Evolutionary conservation across 2,797 vertebrate genomes (phyloP).

Genomic region (Pipistrellus nathusii): DNA sequence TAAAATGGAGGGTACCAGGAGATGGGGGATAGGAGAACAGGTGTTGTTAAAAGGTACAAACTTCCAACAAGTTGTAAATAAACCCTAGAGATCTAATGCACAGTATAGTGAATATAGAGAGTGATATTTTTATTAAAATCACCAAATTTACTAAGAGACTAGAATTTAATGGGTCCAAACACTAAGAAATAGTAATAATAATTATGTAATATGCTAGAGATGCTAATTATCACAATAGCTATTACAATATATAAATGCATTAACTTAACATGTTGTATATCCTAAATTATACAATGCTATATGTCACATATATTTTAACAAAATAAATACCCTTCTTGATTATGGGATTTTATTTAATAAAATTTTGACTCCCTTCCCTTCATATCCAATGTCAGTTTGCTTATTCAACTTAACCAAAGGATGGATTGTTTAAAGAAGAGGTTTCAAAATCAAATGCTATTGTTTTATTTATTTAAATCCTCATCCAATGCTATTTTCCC

Average conservation of each 20-base stretch:
- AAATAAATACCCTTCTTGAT: neutral
- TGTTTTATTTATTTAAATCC: neutral
- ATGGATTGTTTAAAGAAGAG: neutral
- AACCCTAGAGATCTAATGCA: neutral
- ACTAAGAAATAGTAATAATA: neutral
- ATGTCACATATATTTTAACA: neutral
- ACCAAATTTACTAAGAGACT: neutral
- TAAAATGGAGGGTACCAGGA: neutral
- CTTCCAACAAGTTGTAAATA: neutral
- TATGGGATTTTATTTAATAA: neutral
- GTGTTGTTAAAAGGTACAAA: neutral
- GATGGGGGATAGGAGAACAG: too few species aligned
- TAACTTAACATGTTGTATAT: neutral
- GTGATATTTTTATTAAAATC: neutral
- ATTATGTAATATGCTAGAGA: neutral
- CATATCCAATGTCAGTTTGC: neutral
- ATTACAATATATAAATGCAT: neutral
- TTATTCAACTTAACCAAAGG: slow-evolving; percentile 38
- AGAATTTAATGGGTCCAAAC: neutral
- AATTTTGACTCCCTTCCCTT: neutral
- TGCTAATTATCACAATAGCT: neutral
- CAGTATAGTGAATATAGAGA: neutral
- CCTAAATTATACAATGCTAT: neutral
- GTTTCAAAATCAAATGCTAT: slow-evolving; percentile 41
- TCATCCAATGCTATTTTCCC: too few species aligned